Evolutionary conservation across 1,140 invertebrate species (phyloP), one percentile per base, ranked within the genome.

Genomic region (Tetranychus urticae): DNA sequence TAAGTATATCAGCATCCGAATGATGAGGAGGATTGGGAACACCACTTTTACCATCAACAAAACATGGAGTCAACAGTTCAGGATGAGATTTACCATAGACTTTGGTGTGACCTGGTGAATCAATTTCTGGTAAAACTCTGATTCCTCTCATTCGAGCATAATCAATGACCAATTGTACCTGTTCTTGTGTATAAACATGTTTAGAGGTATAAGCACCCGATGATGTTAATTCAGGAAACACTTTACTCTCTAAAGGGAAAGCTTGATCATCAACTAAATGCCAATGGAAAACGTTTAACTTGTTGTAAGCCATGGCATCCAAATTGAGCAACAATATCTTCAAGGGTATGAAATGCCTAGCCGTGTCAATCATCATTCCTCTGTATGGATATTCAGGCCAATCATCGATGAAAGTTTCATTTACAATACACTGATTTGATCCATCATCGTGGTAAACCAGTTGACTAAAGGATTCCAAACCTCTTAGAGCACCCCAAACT

Each of bases 361-460:
- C 78, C 1, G 86, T 88, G 69, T 91, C 88, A 33, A 92, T 65
- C 13, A 91, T 69, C 10, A 91, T 70, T 2, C 86, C 87, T 54
- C 88, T 77, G 68, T 86, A 82, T 1, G 74, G 52, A 62, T 86
- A 85, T 63, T 80, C 67, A 58, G 88, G 87, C 34, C 72, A 78
- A 70, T 91, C 87, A 37, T 69, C 54, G 36, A 86, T 81, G 2
- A 65, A 67, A 33, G 82, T 81, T 13, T 70, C 68, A 63, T 75
- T 76, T 1, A 78, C 66, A 52, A 70, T 62, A 33, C 69, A 61
- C 13, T 46, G 33, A 33, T 55, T 47, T 12, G 36, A 48, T 7
- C 36, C 33, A 33, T 61, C 63, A 59, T 67, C 61, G 45, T 68
- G 55, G 61, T 71, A 70, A 31, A 73, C 65, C 8, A 74, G 59